Base-by-base conservation (phyloP, 2,888 invertebrate genomes). In the Catocala fraxini region DNA sequence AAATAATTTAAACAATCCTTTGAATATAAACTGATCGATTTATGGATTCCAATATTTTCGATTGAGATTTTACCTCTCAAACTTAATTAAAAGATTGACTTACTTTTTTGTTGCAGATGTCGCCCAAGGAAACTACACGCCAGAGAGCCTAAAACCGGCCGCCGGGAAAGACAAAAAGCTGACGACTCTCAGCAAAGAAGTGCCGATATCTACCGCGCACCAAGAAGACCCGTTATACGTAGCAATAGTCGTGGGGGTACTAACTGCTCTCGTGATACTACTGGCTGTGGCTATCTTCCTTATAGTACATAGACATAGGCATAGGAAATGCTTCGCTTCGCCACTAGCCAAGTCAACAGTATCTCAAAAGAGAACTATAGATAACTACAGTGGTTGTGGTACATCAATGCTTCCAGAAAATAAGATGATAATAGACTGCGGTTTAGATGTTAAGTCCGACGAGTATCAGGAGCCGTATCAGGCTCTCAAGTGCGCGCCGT, bases 391-490 rank as follows among this genome's bases (percentile, higher is more conserved):
- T 69, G 89, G 93, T 25, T 95, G 95, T 73, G 94, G 95, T 52
- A 93, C 95, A 0, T 94, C 95, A 59, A 95, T 95, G 79, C 75
- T 95, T 75, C 95, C 95, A 0, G 89, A 94, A 4, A 92, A 91
- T 63, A 95, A 95, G 75, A 89, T 94, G 83, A 93, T 93, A 47
- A 92, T 95, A 84, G 95, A 95, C 71, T 95, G 95, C 77, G 93
- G 95, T 55, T 90, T 95, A 79, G 95, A 96, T 79, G 94, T 96
- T 75, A 95, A 96, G 84, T 95, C 96, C 51, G 96, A 96, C 81
- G 96, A 97, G 84, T 97, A 97, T 88, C 97, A 97, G 83, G 97
- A 97, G 90, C 97, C 97, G 46, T 97, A 97, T 88, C 97, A 97
- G 88, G 96, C 96, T 15, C 90, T 97, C 73, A 96, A 96, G 85